Evolutionary conservation across 2,888 invertebrate genomes (phyloP), one percentile per base, ranked within the genome.

Genomic region (Apantesis nais): DNA sequence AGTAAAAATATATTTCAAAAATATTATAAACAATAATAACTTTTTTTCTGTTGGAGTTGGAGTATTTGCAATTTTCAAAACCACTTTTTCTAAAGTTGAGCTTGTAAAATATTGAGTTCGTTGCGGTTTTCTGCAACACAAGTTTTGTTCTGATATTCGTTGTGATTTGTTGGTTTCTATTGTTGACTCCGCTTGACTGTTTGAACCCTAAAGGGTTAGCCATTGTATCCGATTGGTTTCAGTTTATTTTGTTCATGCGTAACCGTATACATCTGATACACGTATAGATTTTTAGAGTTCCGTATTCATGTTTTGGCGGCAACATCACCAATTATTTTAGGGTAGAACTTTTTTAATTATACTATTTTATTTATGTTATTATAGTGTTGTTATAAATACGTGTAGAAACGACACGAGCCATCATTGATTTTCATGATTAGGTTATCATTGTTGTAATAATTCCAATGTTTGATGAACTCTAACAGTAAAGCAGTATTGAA

Each of bases 61-160:
- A n/a, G n/a, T n/a, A n/a, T n/a, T 55, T 52, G n/a, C 9, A n/a
- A 8, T 29, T 16, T 25, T 29, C 3, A 16, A 29, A 0, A 29
- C 31, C 25, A 34, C 22, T 34, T 61, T 31, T 60, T 34, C 34
- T 9, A 37, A 37, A 11, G n/a, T 37, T 62, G 9, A 62, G 12
- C 61, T 22, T 2, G 61, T 62, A 37, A 29, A 67, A 67, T 60
- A 67, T 67, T 60, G 22, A 41, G 61, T 67, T 29, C 31, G 85
- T 84, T 79, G 84, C 84, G 80, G 83, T 89, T 86, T 90, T 87
- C 85, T 77, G 74, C 77, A 85, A 88, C 88, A 84, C 71, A 69
- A 78, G 88, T 86, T 82, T 83, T 77, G 64, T 79, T 76, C 70
- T 76, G 75, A 79, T 79, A 82, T 82, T 77, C 76, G 74, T 81